Evolutionary conservation across 2,113 vertebrate genomes (phyloP), one percentile per base, ranked within the genome.

Genomic region (Ancistrus triradiatus): DNA sequence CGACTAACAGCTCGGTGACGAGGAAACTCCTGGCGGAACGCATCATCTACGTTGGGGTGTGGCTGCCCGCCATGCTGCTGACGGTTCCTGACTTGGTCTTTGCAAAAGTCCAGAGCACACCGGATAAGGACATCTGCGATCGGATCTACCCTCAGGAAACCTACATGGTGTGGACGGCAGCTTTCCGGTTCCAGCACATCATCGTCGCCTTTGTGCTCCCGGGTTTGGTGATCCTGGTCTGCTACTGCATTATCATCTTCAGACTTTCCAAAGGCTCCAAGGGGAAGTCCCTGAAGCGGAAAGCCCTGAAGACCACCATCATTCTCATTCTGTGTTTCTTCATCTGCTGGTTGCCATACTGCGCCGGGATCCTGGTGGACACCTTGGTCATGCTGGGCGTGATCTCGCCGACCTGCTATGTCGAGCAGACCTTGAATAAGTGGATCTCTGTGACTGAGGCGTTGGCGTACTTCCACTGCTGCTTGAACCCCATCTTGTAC

Each of bases 401-500:
- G 48, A 77, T 97, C 72, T 59, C 81, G 0, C 55, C 79, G 37
- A 83, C 87, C 1, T 99, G 95, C 74, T 76, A 57, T 4, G 79
- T 95, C 78, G 88, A 94, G 1, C 85, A 81, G 0, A 72, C 81
- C 0, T 83, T 99, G 64, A 84, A 90, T 40, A 97, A 85, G 63
- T 95, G 92, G 91, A 93, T 96, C 77, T 90, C 90, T 35, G 78
- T 98, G 68, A 96, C 95, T 0, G 96, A 99, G 78, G 92, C 91
- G 0, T 74, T 99, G 15, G 96, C 95, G 0, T 99, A 92, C 73
- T 98, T 98, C 74, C 96, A 99, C 82, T 99, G 95, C 79, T 99
- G 96, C 79, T 86, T 99, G 50, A 99, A 99, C 76, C 96, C 96
- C 15, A 99, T 99, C 73, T 88, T 99, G 9, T 99, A 99, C 1